A percentile compares a stretch with the other conserved stretches of the same genome.
Conservation (phyloP, 2,888 invertebrate species). For the Leptinotarsa peninsularis region DNA sequence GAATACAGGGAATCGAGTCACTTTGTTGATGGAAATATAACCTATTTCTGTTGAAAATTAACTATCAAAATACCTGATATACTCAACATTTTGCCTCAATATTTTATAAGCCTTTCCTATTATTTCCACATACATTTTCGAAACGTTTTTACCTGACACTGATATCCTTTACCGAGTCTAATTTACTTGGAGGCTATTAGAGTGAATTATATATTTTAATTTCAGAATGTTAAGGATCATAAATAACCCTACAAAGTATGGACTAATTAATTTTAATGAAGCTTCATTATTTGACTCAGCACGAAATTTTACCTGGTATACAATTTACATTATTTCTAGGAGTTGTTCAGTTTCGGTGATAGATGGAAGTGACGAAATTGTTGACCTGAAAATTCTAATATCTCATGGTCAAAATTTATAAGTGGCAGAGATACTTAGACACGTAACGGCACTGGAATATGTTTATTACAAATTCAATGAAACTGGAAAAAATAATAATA, state of each 20-base stretch:
- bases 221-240: slow-evolving; percentile 38
- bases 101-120: too few species aligned
- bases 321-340: slow-evolving; percentile 18
- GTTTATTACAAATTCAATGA: too few species aligned
- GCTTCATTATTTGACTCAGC: slow-evolving; percentile 40
- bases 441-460: background rate
- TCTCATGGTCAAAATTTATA: background rate
- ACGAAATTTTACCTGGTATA: slow-evolving; percentile 38
- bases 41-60: too few species aligned
- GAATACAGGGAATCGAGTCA: too few species aligned
- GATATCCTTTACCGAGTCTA: background rate
- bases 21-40: too few species aligned
- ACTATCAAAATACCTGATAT: too few species aligned
- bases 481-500: too few species aligned
- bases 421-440: too few species aligned
- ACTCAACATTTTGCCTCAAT: too few species aligned
- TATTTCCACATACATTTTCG: background rate
- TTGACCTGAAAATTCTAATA: background rate
- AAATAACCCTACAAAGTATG: slow-evolving; percentile 39
- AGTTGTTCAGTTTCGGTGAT: background rate
- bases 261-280: slow-evolving; percentile 45
- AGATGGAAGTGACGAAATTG: background rate
- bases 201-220: slow-evolving; percentile 40
- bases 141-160: slow-evolving; percentile 6
- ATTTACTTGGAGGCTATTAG: slow-evolving; percentile 22